Evolutionary conservation across 2,113 vertebrate species (phyloP), one percentile per base, ranked within the genome.

Genomic region (Zingel zingel): DNA sequence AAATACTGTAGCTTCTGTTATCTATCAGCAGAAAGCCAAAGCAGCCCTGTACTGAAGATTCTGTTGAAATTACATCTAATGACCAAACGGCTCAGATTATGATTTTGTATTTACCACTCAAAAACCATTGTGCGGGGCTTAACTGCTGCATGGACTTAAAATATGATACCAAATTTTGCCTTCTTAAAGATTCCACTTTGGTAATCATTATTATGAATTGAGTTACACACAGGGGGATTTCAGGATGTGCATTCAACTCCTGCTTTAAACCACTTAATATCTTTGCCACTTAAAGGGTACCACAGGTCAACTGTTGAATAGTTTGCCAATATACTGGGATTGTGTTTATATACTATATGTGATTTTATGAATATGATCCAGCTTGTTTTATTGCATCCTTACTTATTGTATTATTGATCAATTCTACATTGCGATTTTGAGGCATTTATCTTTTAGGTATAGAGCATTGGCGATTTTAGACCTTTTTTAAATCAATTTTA

Each of bases 261-360:
- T 83, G 78, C 81, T 79, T 86, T 85, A 75, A 87, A 88, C 48
- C 50, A 61, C 64, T 86, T 85, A 77, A 87, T 80, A 71, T 81
- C 80, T 48, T 6, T 11, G 16, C 6, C 51, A 70, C 62, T 78
- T n/a, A 36, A 51, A 78, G 25, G 64, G 23, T 3, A 47, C 68
- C 73, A 53, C 48, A 56, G 64, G 77, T 82, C 68, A 45, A 19
- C 58, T 61, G 74, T 16, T 82, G 45, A 82, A 70, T n/a, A 59
- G 10, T 74, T 33, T 66, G 43, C 61, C 75, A 80, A 68, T 68
- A 62, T 10, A n/a, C 48, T 33, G 51, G 64, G 66, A 58, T 43
- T 77, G 64, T 81, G 56, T 63, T 53, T 51, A 19, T 14, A 51
- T 9, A 21, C 15, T 65, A 1, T 45, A 65, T 62, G 66, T 19